These are phyloP conservation scores for Pyrocephalus nanus DNA, from an alignment of 2,797 vertebrate species.

Conservation along the genomic window DNA sequence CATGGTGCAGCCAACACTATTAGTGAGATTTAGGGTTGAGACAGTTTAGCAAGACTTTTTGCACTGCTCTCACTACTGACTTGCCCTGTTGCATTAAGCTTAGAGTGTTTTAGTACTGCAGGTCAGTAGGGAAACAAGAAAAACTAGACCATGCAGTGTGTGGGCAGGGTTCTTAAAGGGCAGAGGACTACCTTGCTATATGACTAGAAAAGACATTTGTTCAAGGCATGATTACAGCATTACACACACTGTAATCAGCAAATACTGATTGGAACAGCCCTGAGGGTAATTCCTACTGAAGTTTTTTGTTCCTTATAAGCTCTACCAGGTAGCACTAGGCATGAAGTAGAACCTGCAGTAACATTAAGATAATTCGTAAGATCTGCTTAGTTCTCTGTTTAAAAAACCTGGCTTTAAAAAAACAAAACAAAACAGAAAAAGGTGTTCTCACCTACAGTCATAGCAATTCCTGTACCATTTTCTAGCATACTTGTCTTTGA, in stretches of 20 bases:
- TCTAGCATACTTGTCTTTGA: not conserved
- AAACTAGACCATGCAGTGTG: not conserved
- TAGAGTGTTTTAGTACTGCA: not conserved
- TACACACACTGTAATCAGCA: not conserved
- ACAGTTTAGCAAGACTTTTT: not conserved
- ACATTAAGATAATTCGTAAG: not conserved
- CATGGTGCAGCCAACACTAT: not conserved
- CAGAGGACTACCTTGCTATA: not conserved
- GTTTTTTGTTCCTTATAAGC: not conserved
- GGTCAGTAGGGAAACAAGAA: not conserved
- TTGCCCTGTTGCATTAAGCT: not conserved
- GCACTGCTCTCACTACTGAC: not conserved
- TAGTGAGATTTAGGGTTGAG: not conserved
- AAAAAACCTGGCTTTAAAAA: not conserved
- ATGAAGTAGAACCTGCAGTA: not conserved
- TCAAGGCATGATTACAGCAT: not conserved
- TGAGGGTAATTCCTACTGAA: not conserved
- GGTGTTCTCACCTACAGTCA: not conserved
- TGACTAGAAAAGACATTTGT: not conserved
- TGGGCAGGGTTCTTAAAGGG: accelerated
- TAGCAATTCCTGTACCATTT: not conserved
- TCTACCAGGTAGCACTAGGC: not conserved
- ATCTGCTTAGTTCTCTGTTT: not conserved
- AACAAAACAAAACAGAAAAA: not conserved
- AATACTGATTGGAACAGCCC: not conserved